Evolutionary conservation across 1,140 invertebrate species (phyloP).

Genomic region (Maniola jurtina): DNA sequence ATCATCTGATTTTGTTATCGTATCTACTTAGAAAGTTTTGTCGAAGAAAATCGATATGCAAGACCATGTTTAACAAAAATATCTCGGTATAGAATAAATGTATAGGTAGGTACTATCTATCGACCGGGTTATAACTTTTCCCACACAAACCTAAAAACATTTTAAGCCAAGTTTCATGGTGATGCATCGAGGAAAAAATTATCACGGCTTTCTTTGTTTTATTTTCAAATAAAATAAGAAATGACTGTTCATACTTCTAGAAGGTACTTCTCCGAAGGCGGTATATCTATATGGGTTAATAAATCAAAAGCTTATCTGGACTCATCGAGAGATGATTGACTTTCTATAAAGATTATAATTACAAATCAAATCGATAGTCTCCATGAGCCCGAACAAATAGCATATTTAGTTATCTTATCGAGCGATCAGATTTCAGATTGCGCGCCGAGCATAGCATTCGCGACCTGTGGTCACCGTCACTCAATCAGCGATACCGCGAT

Average conservation of each 20-base stretch:
- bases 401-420: constrained; percentile 64
- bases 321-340: constrained; percentile 63
- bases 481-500: constrained; percentile 45
- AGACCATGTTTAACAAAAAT: too few species aligned
- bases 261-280: background rate
- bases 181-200: background rate
- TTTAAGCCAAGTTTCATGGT: background rate
- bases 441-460: constrained; percentile 52
- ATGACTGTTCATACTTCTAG: background rate
- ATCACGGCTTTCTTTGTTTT: background rate
- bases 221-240: constrained; percentile 8
- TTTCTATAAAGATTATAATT: constrained; percentile 69
- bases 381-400: constrained; percentile 54
- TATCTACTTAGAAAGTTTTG: too few species aligned
- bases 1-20: too few species aligned
- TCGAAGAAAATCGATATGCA: too few species aligned
- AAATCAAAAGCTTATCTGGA: constrained; percentile 48
- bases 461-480: constrained; percentile 60
- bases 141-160: background rate
- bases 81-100: too few species aligned
- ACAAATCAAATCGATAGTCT: constrained; percentile 58
- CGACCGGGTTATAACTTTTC: too few species aligned
- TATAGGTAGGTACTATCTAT: too few species aligned
- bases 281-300: constrained; percentile 38
- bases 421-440: constrained; percentile 50